Conservation (phyloP, 2,797 vertebrate genomes). For the Myripristis murdjan region DNA sequence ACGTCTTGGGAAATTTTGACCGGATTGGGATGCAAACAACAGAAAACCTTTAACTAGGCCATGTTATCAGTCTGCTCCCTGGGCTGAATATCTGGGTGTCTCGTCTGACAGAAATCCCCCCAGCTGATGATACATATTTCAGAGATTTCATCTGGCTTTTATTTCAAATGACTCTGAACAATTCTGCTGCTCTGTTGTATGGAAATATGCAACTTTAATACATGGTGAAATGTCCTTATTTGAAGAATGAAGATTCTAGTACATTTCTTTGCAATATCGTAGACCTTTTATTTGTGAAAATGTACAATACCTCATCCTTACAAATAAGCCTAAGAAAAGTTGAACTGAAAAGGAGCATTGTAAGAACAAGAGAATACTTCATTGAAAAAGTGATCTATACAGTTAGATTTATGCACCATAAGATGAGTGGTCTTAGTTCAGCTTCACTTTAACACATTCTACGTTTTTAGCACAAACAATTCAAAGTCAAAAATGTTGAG, state of each 20-base stretch:
- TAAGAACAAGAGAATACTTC: constrained; percentile 43
- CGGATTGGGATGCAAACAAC: constrained; percentile 81
- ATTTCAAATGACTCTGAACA: constrained; percentile 29
- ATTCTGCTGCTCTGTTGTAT: constrained; percentile 3
- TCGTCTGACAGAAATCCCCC: constrained; percentile 63
- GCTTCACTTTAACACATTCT: constrained; percentile 41
- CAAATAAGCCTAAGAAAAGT: constrained; percentile 69
- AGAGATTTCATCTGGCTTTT: constrained; percentile 26
- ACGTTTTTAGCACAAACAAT: constrained; percentile 54
- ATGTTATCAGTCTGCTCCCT: constrained; percentile 75
- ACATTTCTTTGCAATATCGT: constrained; percentile 48
- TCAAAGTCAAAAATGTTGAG: constrained; percentile 44
- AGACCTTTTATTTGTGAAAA: constrained; percentile 77
- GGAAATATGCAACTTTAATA: constrained; percentile 25
- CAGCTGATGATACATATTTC: constrained; percentile 60
- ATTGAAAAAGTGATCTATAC: constrained; percentile 43
- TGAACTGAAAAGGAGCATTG: constrained; percentile 55
- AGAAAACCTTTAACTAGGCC: constrained; percentile 81
- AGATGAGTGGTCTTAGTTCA: constrained; percentile 34
- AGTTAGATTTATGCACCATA: constrained; percentile 43
- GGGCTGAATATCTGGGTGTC: constrained; percentile 62
- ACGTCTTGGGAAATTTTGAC: constrained; percentile 84
- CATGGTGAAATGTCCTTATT: neutral
- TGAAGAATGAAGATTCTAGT: constrained; percentile 2
- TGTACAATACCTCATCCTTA: constrained; percentile 71